phyloP scores from a whole-genome alignment of 2,888 invertebrate genomes.

The Drosophila prolongata region DNA sequence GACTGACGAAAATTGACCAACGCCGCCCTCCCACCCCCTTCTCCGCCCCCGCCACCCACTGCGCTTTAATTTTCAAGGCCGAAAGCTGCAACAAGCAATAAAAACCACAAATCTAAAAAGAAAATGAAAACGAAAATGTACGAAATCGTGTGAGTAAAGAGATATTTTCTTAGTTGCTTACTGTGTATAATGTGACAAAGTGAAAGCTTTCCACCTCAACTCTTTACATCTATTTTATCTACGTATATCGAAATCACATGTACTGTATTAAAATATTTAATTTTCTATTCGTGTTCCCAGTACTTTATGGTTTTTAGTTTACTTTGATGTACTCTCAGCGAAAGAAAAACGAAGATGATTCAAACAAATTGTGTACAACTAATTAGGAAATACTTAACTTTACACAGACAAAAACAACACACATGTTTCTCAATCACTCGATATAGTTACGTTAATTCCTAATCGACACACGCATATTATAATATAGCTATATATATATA shows the following conservation, averaged over 20 bases:
- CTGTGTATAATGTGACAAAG: conserved; percentile 60
- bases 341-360: background rate
- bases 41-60: conserved; percentile 30
- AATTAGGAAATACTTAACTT: conserved; percentile 30
- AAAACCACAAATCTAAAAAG: conserved; percentile 4
- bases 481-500: conserved; percentile 13
- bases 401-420: conserved; percentile 24
- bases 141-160: background rate
- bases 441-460: conserved; percentile 48
- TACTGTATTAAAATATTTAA: conserved; percentile 5
- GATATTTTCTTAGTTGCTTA: conserved; percentile 28
- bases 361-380: conserved; percentile 13
- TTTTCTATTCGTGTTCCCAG: conserved; percentile 15
- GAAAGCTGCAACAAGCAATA: conserved; percentile 17
- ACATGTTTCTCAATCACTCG: conserved; percentile 45
- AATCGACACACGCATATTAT: conserved; percentile 27
- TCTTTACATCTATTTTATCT: conserved; percentile 49
- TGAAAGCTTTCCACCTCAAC: conserved; percentile 69
- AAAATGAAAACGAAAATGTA: background rate
- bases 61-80: conserved; percentile 30
- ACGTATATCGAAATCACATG: conserved; percentile 31
- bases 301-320: conserved; percentile 30
- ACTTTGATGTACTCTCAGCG: conserved; percentile 19
- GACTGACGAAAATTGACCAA: conserved; percentile 24
- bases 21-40: conserved; percentile 24